Conservation (phyloP, 2,797 vertebrate genomes). For the Garrulus glandarius region DNA sequence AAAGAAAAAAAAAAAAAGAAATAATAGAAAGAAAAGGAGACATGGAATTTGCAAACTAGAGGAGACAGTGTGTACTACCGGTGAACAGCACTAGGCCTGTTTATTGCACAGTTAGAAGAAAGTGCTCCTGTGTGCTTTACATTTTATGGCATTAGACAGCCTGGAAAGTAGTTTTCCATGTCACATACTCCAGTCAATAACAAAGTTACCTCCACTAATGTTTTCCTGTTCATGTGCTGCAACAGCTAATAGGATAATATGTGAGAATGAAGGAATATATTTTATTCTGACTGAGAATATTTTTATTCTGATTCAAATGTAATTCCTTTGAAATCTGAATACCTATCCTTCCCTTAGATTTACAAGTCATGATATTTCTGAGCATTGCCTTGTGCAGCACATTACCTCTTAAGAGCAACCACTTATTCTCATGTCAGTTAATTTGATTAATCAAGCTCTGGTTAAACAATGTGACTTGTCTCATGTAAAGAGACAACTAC, state of each 20-base stretch:
- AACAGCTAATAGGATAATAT: neutral
- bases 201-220: neutral
- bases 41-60: neutral
- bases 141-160: neutral
- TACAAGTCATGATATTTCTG: neutral
- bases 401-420: neutral
- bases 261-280: neutral
- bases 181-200: neutral
- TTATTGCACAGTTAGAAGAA: neutral
- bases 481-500: neutral
- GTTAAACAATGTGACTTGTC: neutral
- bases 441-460: constrained; percentile 36
- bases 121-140: neutral
- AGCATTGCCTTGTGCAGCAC: neutral
- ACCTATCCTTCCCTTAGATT: neutral
- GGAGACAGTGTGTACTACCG: neutral
- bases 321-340: neutral
- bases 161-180: neutral
- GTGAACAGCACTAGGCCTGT: neutral
- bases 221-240: neutral
- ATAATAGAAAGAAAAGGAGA: neutral
- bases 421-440: neutral
- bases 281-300: neutral
- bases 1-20: neutral
- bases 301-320: neutral